Evolutionary conservation across 2,113 vertebrate genomes (phyloP), one percentile per base, ranked within the genome.

Genomic region (Spheniscus mendiculus): DNA sequence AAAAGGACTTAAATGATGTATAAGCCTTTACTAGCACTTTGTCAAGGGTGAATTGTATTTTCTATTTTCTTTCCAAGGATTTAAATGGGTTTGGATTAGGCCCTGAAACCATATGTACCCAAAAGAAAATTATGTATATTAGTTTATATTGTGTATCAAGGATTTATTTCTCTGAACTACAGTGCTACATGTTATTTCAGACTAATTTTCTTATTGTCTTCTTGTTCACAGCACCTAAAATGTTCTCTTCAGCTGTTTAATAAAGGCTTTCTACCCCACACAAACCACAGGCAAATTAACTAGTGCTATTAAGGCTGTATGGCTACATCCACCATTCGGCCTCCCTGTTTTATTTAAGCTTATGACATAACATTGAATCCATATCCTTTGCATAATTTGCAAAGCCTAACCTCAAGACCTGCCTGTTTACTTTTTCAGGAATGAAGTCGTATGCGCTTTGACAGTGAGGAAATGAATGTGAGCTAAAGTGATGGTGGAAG

Each of bases 81-180:
- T 97, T 88, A 93, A 96, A 94, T 90, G 85, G 50, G 88, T 23
- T 92, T 97, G 92, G 79, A 96, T 97, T 94, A 96, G 82, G 72
- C 62, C 74, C 76, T 92, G 71, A 88, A 95, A 90, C 85, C 56
- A 65, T 53, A 88, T 29, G 79, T 58, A 93, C 56, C 82, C 70
- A 70, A 88, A 90, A 83, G 88, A 85, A 97, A 97, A 97, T 97
- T 92, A 97, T 90, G 92, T 83, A 77, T 95, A 95, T 88, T 94
- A 93, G 90, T 95, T 96, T 95, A 83, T 77, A 94, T 92, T 93
- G 92, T 90, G 58, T 92, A 88, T 94, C 49, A 70, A 70, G 88
- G 88, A 88, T 95, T 95, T 95, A 92, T 93, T 97, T 89, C 72
- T 83, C 71, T 89, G 27, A 88, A 86, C 79, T 78, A 73, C 45